Percentiles rank a stretch among this genome's conserved stretches.
Conservation (phyloP, 2,888 invertebrate genomes). For the Linyphia triangularis region DNA sequence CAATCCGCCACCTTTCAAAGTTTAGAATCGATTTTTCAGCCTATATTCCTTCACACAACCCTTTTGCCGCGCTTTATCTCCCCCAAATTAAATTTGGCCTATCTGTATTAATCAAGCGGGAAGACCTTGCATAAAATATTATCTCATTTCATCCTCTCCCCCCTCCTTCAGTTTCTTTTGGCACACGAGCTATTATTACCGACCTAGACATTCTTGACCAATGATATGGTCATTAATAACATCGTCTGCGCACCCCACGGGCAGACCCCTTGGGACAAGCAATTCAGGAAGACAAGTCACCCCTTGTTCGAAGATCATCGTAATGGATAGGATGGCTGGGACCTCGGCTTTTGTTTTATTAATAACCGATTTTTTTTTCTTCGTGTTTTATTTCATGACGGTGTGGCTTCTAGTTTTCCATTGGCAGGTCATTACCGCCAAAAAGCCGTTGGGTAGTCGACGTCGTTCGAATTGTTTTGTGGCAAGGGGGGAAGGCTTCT, state of each 20-base stretch:
- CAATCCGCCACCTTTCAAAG: background rate
- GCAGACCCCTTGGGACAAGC: slow-evolving; percentile 16
- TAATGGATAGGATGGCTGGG: slow-evolving; percentile 50
- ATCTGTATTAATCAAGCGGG: slow-evolving; percentile 55
- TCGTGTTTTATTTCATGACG: slow-evolving; percentile 16
- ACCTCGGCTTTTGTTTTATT: slow-evolving; percentile 60
- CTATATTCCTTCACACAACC: slow-evolving; percentile 2
- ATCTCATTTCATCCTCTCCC: slow-evolving; percentile 24
- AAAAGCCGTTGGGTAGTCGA: slow-evolving; percentile 2
- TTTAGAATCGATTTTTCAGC: background rate
- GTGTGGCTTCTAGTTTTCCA: slow-evolving; percentile 51
- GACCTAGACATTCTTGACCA: slow-evolving; percentile 68
- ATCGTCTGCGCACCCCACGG: slow-evolving; percentile 41
- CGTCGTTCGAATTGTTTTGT: slow-evolving; percentile 47
- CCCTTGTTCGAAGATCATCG: slow-evolving; percentile 42
- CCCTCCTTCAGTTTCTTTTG: slow-evolving; percentile 43
- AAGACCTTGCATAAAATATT: slow-evolving; percentile 60
- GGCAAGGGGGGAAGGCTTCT: background rate
- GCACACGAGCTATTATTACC: slow-evolving; percentile 66
- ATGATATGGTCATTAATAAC: slow-evolving; percentile 72
- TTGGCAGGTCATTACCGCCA: slow-evolving; percentile 54
- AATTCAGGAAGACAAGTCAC: slow-evolving; percentile 62
- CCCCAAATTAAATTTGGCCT: slow-evolving; percentile 63
- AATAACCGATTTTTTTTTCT: slow-evolving; percentile 42
- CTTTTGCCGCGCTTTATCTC: slow-evolving; percentile 21